Evolutionary conservation across 2,888 invertebrate genomes (phyloP), one percentile per base, ranked within the genome.

Genomic region (Philopedon plagiatum): DNA sequence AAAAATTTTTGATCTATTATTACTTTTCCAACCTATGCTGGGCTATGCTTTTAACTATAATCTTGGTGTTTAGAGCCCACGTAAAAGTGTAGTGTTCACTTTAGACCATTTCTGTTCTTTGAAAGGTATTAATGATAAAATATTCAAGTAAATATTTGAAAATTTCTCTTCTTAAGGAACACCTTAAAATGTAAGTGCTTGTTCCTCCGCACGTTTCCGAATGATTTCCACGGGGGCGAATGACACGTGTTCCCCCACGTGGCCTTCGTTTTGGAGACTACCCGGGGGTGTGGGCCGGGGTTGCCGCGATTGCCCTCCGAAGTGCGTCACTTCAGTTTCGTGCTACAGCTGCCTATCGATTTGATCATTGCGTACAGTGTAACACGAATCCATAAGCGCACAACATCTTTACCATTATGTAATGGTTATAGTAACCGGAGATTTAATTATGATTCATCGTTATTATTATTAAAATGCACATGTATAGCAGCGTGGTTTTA

Each of bases 171-270:
- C n/a, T 29, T n/a, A 61, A 56, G 29, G 62, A 56, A 54, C 26
- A 68, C 54, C 62, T 69, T 56, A 62, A 69, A 69, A 56, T 62
- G 51, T 68, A 19, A 68, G 78, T 39, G 58, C 57, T 57, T 58
- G 78, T 81, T 79, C 81, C 81, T 81, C 81, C 79, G 76, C 76
- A 80, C 75, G 77, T 77, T 76, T 78, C 80, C 80, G 81, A 83
- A 83, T 82, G 81, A 77, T 78, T 81, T 80, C 80, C 78, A 65
- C 77, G 80, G 79, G 79, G 79, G 81, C 76, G 78, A 76, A 58
- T 69, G 81, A 79, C 84, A 83, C 84, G 84, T 84, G 83, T 81
- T 79, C 78, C 81, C 81, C 81, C 83, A 84, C 82, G 83, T 83
- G 83, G 80, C 82, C 83, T 82, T 83, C 82, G 75, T 76, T 75